Evolutionary conservation across 2,888 invertebrate species (phyloP).

Genomic region (Anoplius nigerrimus): DNA sequence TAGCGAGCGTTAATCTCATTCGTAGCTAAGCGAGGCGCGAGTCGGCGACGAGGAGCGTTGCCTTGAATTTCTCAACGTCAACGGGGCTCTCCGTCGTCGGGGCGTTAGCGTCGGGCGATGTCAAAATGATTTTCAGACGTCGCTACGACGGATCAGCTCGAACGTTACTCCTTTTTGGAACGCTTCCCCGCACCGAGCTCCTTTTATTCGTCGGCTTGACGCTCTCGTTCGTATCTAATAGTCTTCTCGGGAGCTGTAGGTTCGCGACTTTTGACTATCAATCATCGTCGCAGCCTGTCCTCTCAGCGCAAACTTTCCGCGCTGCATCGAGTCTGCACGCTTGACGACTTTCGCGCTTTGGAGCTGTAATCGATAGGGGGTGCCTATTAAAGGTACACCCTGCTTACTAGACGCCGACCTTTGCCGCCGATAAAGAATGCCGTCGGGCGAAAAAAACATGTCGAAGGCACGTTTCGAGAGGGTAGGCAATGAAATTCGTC

Average conservation of each 20-base stretch:
- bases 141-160: too few relatives aligned
- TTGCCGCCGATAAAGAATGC: constrained; percentile 1
- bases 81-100: too few relatives aligned
- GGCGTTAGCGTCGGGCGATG: too few relatives aligned
- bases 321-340: background rate
- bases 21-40: too few relatives aligned
- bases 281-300: constrained; percentile 45
- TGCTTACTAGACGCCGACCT: background rate
- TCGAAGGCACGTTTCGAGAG: background rate
- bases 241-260: constrained; percentile 28
- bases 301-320: constrained; percentile 10
- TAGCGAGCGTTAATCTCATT: too few relatives aligned
- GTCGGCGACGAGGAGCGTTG: background rate
- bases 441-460: constrained; percentile 7
- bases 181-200: background rate
- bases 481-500: constrained; percentile 1
- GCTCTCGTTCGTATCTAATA: constrained; percentile 38
- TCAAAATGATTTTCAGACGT: too few relatives aligned
- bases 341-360: constrained; percentile 10
- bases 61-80: too few relatives aligned
- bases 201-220: constrained; percentile 38
- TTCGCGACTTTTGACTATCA: constrained; percentile 48
- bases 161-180: too few relatives aligned
- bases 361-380: constrained; percentile 28
- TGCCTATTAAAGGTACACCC: constrained; percentile 2